These are phyloP conservation scores for Manacus vitellinus DNA, from an alignment of 2,113 vertebrate species.

Conservation along the genomic window DNA sequence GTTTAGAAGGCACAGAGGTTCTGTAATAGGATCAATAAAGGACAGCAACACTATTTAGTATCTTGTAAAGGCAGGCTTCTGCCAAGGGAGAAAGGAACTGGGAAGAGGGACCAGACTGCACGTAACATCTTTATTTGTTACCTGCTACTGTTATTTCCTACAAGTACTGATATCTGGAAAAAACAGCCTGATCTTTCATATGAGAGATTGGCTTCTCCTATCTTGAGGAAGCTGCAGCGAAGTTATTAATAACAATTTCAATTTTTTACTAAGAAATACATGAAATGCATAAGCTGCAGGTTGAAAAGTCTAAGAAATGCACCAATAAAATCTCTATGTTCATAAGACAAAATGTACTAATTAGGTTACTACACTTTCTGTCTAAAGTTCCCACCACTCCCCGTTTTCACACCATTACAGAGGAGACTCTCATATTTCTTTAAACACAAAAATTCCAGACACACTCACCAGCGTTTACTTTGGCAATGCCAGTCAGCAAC, in stretches of 20 bases:
- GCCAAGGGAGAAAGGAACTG: background rate
- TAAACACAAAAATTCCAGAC: background rate
- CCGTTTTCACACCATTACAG: background rate
- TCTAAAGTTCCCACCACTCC: background rate
- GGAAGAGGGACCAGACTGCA: background rate
- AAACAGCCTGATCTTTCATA: background rate
- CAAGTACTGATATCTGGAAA: background rate
- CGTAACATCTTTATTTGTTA: background rate
- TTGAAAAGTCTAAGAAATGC: background rate
- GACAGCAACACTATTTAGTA: background rate
- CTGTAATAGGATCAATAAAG: background rate
- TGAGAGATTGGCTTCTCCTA: background rate
- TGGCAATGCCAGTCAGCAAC: slow-evolving; percentile 82
- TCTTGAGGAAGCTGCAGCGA: background rate
- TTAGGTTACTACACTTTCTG: background rate
- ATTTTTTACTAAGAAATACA: background rate
- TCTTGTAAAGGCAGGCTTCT: background rate
- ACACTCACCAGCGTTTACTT: slow-evolving; percentile 71
- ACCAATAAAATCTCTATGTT: background rate
- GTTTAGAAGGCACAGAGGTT: background rate
- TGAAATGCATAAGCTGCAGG: background rate
- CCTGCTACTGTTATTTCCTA: background rate
- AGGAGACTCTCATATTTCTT: background rate
- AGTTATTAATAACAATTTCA: background rate
- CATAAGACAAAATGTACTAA: background rate